A percentile compares a stretch with the other conserved stretches of the same genome.
phyloP scores from a whole-genome alignment of 2,113 vertebrate species.

The Cryptotis parvus region DNA sequence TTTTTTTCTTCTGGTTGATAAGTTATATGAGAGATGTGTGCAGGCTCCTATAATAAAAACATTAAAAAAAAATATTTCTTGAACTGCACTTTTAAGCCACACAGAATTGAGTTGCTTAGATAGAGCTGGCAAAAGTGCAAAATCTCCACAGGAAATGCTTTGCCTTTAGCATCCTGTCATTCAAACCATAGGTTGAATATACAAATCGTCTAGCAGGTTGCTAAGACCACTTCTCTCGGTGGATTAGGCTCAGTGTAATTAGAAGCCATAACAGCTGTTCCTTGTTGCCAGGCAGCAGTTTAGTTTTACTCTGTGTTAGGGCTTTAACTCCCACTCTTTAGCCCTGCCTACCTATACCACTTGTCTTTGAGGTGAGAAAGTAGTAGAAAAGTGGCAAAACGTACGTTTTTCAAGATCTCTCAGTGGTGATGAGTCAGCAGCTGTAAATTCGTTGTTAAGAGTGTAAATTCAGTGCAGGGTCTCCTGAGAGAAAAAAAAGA shows the following conservation, averaged over 20 bases:
- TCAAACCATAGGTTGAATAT: conserved; percentile 51
- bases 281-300: neutral
- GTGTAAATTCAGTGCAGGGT: neutral
- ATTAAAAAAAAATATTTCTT: too few species aligned
- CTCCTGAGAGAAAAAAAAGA: conserved; percentile 8
- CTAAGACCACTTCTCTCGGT: conserved; percentile 8
- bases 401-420: conserved; percentile 23
- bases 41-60: neutral
- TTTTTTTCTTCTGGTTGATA: neutral
- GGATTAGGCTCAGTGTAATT: conserved; percentile 33
- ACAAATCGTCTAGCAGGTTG: neutral
- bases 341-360: neutral
- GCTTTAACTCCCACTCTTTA: neutral
- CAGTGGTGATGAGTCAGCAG: neutral
- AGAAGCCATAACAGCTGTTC: neutral
- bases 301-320: conserved; percentile 20
- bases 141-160: conserved; percentile 57
- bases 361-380: neutral
- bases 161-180: conserved; percentile 59
- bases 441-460: neutral
- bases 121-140: conserved; percentile 51
- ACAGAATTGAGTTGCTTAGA: conserved; percentile 57
- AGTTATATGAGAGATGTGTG: conserved; percentile 28
- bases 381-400: neutral
- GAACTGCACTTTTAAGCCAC: conserved; percentile 49